A percentile compares a stretch with the other conserved stretches of the same genome.
Conservation (phyloP, 2,113 vertebrate genomes). For the Brachyistius frenatus region DNA sequence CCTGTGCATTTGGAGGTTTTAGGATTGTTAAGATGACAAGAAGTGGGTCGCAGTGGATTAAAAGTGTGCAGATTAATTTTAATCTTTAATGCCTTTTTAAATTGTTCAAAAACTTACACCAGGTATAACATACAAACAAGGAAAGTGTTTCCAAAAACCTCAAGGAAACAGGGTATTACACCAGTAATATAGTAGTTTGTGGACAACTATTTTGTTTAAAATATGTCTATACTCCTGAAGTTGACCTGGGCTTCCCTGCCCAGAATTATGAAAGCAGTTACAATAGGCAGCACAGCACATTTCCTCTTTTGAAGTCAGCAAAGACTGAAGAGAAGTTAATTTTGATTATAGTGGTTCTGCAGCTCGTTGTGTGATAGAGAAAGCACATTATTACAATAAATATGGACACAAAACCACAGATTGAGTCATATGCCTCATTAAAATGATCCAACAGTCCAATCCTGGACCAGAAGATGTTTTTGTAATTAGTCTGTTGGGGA, state of each 20-base stretch:
- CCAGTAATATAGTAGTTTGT: not conserved
- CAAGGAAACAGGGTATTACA: not conserved
- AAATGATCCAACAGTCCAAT: not conserved
- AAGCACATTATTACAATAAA: not conserved
- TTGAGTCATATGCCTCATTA: not conserved
- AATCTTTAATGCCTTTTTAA: constrained; percentile 25
- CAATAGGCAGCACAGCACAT: constrained; percentile 2
- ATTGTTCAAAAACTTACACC: too few species aligned
- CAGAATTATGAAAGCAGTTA: not conserved
- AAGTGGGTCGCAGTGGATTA: constrained; percentile 57
- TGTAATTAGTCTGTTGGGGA: too few species aligned
- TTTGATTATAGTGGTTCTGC: not conserved
- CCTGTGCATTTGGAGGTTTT: constrained; percentile 38
- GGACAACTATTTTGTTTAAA: not conserved
- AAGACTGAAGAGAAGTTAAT: not conserved
- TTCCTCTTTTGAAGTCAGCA: not conserved
- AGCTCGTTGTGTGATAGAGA: not conserved
- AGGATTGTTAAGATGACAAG: constrained; percentile 44
- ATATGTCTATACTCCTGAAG: not conserved
- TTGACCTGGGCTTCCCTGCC: not conserved
- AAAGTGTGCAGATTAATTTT: constrained; percentile 43
- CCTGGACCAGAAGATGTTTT: too few species aligned
- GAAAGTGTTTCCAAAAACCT: not conserved
- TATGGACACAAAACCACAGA: not conserved
- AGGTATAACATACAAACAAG: constrained; percentile 12